phyloP scores from a whole-genome alignment of 1,140 invertebrate genomes.

The Brachionus rotundiformis region DNA sequence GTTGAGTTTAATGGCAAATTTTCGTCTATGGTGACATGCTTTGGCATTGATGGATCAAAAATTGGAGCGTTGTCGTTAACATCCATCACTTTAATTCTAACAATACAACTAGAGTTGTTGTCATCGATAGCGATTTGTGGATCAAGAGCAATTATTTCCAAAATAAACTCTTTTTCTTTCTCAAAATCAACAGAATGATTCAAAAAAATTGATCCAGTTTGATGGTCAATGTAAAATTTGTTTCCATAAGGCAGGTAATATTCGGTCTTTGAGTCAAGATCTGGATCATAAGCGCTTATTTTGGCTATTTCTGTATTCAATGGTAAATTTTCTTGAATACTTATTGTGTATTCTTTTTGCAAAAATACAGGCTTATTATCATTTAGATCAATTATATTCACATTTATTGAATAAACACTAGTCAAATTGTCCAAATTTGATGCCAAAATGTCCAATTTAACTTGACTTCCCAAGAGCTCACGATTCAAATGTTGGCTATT shows the following conservation, averaged over 20 bases:
- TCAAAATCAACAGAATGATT: slow-evolving; percentile 38
- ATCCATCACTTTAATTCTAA: slow-evolving; percentile 30
- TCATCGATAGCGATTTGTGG: not conserved
- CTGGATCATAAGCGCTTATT: slow-evolving; percentile 1
- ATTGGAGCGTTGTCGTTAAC: slow-evolving; percentile 9
- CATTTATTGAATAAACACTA: not conserved
- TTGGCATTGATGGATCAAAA: slow-evolving; percentile 17
- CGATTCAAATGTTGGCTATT: not conserved
- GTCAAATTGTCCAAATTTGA: slow-evolving; percentile 16
- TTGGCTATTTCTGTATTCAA: not conserved
- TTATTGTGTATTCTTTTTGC: not conserved
- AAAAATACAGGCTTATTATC: slow-evolving; percentile 30
- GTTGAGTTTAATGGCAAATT: not conserved
- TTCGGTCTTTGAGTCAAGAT: not conserved
- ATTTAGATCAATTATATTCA: slow-evolving; percentile 25
- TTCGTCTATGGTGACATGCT: slow-evolving; percentile 11
- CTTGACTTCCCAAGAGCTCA: not conserved
- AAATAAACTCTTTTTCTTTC: not conserved
- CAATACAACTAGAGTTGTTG: not conserved
- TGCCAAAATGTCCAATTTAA: not conserved
- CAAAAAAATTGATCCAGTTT: not conserved
- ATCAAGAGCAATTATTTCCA: slow-evolving; percentile 17
- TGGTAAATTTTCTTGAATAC: slow-evolving; percentile 27
- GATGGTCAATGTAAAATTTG: slow-evolving; percentile 25
- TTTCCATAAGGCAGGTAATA: not conserved